Conservation (phyloP, 2,888 invertebrate genomes). For the Lasioglossum vierecki region DNA sequence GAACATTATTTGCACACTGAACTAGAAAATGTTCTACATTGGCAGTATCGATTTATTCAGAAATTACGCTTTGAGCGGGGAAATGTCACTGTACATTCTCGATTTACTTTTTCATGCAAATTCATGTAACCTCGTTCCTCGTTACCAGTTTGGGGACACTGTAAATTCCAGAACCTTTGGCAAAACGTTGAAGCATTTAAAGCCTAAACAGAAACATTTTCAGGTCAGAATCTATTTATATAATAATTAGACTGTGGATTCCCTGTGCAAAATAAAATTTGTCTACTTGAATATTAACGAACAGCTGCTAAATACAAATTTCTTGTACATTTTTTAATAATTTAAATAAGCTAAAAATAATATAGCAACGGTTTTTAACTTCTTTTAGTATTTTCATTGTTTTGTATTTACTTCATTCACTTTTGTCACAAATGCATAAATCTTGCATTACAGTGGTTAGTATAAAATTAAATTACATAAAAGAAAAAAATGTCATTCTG, state of each 20-base stretch:
- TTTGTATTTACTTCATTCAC: not conserved
- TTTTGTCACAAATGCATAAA: not conserved
- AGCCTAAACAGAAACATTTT: not conserved
- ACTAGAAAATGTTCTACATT: not conserved
- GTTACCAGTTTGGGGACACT: not conserved
- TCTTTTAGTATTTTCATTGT: not conserved
- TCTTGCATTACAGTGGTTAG: too few species aligned
- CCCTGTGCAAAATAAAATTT: not conserved
- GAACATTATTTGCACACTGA: not conserved
- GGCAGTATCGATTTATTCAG: not conserved
- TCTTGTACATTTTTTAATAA: not conserved
- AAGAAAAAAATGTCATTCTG: not conserved
- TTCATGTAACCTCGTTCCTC: not conserved
- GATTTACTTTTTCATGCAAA: not conserved
- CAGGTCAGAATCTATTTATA: not conserved
- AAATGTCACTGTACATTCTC: not conserved
- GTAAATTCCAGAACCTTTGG: not conserved
- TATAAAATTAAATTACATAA: not conserved
- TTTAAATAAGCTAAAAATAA: not conserved
- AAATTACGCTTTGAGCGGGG: not conserved
- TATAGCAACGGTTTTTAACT: not conserved
- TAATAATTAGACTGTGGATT: not conserved
- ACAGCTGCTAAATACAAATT: not conserved
- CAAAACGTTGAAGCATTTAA: not conserved
- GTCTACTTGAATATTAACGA: not conserved